A percentile compares a stretch with the other conserved stretches of the same genome.
Evolutionary conservation across 2,797 vertebrate species (phyloP).

Genomic region (Gallinago stenura): DNA sequence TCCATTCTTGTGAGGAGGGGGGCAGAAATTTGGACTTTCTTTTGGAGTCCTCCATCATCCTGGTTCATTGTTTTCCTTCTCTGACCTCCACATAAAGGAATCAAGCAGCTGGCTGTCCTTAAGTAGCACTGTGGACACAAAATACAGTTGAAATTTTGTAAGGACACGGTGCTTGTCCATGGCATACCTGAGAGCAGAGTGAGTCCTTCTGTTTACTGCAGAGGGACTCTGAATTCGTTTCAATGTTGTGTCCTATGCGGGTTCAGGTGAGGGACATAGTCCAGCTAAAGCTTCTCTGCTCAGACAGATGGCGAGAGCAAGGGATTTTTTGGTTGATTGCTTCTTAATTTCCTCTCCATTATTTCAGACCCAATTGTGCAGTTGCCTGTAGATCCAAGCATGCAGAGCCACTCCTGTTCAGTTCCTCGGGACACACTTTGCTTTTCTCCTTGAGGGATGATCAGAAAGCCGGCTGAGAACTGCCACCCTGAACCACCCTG

Average conservation of each 20-base stretch:
- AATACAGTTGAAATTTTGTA: accelerated
- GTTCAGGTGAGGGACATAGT: accelerated
- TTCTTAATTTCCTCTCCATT: neutral
- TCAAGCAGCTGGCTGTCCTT: accelerated
- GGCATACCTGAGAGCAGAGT: accelerated
- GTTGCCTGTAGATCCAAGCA: neutral
- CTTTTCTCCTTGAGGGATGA: neutral
- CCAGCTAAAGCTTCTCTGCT: neutral
- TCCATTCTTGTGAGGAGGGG: neutral
- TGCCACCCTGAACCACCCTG: neutral
- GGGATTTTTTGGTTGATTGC: neutral
- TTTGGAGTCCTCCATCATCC: neutral
- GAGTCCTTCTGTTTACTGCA: neutral
- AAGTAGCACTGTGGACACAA: neutral
- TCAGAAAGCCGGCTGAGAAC: neutral
- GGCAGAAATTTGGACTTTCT: neutral
- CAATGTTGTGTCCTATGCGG: accelerated
- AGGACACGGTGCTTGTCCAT: accelerated
- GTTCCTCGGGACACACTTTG: neutral
- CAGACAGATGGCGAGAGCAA: neutral
- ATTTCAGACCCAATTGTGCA: neutral
- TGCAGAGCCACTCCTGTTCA: neutral
- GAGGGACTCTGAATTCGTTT: neutral
- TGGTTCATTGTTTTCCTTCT: accelerated
- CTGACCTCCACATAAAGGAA: accelerated